Evolutionary conservation across 2,797 vertebrate genomes (phyloP).

Genomic region (Myiothlypis chrysogaster): DNA sequence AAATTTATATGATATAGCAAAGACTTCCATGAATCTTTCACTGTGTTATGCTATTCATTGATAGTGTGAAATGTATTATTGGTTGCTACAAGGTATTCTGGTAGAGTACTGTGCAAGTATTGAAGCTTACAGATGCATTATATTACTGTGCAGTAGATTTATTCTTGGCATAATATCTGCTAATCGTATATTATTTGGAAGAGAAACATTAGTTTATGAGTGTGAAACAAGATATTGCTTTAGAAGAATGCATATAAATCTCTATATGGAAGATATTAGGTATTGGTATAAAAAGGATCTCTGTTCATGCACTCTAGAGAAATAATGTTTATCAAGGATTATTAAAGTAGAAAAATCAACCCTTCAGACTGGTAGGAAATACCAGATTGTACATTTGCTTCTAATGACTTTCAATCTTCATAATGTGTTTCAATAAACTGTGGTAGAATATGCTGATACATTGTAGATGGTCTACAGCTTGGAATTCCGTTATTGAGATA

Average conservation of each 20-base stretch:
- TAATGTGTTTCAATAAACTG: background rate
- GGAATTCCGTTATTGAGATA: background rate
- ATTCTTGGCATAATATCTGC: constrained; percentile 14
- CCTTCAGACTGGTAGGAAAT: background rate
- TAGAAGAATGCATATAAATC: background rate
- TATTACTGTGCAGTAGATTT: background rate
- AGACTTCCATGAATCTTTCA: constrained; percentile 6
- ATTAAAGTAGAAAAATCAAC: constrained; percentile 2
- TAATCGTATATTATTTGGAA: constrained; percentile 29
- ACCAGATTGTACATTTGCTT: background rate
- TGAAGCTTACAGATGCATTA: constrained; percentile 11
- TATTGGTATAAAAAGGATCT: background rate
- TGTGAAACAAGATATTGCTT: constrained; percentile 10
- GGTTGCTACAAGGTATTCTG: constrained; percentile 8
- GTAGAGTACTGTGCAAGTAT: background rate
- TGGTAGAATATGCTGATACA: background rate
- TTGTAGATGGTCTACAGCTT: background rate
- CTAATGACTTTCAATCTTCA: background rate
- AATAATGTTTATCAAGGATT: background rate
- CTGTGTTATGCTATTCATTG: background rate
- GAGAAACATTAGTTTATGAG: constrained; percentile 22
- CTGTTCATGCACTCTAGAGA: background rate
- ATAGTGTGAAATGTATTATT: background rate
- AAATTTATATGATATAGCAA: background rate
- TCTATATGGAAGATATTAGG: background rate